Conservation (phyloP, 2,113 vertebrate species). For the Epinephelus fuscoguttatus region DNA sequence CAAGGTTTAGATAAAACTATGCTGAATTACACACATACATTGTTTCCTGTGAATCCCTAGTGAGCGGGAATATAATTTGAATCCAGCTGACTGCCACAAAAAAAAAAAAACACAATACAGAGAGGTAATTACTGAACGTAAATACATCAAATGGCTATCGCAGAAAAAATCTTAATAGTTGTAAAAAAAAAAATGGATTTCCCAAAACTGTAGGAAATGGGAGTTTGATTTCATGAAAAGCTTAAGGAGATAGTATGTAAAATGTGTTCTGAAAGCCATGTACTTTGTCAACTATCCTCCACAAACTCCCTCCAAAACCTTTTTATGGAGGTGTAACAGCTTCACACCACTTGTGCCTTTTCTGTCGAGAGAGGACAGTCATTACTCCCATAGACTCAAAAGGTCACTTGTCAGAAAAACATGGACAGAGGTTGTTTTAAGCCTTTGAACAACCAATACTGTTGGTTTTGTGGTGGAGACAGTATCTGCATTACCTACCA, state of each 20-base stretch:
- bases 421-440: slow-evolving; percentile 1
- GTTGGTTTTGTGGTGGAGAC: neutral
- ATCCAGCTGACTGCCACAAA: no score
- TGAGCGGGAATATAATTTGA: neutral
- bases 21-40: neutral
- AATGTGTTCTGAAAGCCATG: neutral
- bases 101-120: neutral
- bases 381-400: neutral
- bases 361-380: neutral
- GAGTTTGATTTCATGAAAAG: neutral
- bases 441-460: neutral
- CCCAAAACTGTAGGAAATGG: neutral
- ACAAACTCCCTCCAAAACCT: neutral
- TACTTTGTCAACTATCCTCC: neutral
- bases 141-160: neutral
- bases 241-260: neutral
- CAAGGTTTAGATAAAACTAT: neutral
- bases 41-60: neutral
- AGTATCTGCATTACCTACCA: neutral
- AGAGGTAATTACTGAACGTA: neutral
- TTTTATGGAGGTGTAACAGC: neutral
- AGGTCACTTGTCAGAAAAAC: slow-evolving; percentile 29
- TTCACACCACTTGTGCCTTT: neutral
- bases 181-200: neutral
- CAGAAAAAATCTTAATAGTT: neutral